Percentiles rank a stretch among this genome's conserved stretches.
Conservation (phyloP, 2,113 vertebrate genomes). For the Pithys albifrons region DNA sequence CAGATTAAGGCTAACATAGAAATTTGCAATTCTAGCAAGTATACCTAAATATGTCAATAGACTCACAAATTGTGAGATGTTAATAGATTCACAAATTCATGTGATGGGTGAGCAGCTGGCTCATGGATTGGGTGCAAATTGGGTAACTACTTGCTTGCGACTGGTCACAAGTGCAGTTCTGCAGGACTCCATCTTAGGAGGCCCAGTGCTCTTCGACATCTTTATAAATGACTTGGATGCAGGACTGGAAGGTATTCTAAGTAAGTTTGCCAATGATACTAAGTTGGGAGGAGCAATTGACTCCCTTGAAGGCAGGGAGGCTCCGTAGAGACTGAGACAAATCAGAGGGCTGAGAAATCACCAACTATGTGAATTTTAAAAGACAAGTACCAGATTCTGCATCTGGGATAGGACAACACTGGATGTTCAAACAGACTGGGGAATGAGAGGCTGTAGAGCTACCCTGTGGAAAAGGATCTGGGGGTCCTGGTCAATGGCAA, state of each 20-base stretch:
- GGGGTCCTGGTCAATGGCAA: fast-evolving
- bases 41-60: not conserved
- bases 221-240: not conserved
- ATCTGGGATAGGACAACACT: not conserved
- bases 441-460: not conserved
- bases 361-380: not conserved
- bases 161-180: not conserved
- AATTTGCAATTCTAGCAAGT: not conserved
- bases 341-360: not conserved
- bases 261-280: not conserved
- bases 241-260: not conserved
- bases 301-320: not conserved
- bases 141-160: not conserved
- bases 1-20: not conserved
- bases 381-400: not conserved
- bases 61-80: not conserved
- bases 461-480: not conserved
- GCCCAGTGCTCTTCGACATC: not conserved
- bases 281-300: not conserved
- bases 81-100: not conserved
- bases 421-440: not conserved
- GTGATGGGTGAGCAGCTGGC: not conserved
- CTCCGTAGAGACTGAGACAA: not conserved
- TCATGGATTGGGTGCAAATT: not conserved
- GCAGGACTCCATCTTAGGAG: not conserved